A percentile compares a stretch with the other conserved stretches of the same genome.
Conservation (phyloP, 1,140 invertebrate species). For the Temnothorax nylanderi region DNA sequence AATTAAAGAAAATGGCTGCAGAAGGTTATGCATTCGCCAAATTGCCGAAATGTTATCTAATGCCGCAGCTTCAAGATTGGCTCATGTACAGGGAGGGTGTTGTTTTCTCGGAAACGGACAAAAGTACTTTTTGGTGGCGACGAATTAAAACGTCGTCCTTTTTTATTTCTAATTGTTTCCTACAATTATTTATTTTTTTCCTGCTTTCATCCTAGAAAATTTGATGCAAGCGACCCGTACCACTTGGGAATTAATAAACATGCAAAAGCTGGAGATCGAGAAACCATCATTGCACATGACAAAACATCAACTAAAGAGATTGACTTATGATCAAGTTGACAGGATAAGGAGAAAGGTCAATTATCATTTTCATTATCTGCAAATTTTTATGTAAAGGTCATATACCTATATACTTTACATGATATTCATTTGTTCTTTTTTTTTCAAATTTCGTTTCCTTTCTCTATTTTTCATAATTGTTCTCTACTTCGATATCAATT, state of each 20-base stretch:
- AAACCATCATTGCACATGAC: constrained; percentile 62
- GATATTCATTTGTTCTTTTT: not conserved
- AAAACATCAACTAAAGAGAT: constrained; percentile 7
- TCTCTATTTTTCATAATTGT: not conserved
- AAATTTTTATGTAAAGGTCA: not conserved
- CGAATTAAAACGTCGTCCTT: constrained; percentile 16
- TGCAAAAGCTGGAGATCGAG: not conserved
- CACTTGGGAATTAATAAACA: constrained; percentile 59
- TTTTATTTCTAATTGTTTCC: not conserved
- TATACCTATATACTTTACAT: no score
- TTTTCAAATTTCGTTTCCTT: not conserved
- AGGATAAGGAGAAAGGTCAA: constrained; percentile 69
- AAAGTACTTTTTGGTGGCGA: constrained; percentile 67
- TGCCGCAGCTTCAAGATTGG: constrained; percentile 80
- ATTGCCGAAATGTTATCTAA: constrained; percentile 76
- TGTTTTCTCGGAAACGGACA: constrained; percentile 63
- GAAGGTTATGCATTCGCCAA: constrained; percentile 80
- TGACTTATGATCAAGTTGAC: constrained; percentile 65
- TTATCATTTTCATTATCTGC: not conserved
- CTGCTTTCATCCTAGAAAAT: constrained; percentile 60
- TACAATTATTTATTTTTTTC: constrained; percentile 15
- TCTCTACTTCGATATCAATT: no score
- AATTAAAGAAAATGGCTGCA: constrained; percentile 76
- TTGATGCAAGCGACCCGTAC: constrained; percentile 27
- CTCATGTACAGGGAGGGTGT: constrained; percentile 77